These are phyloP conservation scores for Eonycteris spelaea DNA, from an alignment of 2,113 vertebrate species.

Conservation along the genomic window DNA sequence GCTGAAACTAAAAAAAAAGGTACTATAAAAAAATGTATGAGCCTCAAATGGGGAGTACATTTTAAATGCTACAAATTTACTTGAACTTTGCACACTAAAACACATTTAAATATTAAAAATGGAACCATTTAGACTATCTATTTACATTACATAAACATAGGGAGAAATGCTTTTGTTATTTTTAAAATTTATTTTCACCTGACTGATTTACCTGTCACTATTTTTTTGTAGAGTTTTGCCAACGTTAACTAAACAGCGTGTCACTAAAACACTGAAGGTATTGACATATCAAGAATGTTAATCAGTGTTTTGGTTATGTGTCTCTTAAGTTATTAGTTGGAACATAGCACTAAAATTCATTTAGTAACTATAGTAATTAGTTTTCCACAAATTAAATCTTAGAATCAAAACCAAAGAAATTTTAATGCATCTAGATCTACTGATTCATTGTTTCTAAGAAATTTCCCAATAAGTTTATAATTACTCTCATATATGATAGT, in stretches of 20 bases:
- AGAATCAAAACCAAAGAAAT: not conserved
- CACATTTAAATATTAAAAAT: not conserved
- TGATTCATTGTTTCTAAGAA: not conserved
- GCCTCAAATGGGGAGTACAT: not conserved
- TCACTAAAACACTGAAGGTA: not conserved
- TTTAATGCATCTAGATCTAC: not conserved
- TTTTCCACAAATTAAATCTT: not conserved
- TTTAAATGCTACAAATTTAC: not conserved
- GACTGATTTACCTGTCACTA: not conserved
- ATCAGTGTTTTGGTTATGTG: not conserved
- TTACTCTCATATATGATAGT: not conserved
- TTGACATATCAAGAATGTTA: not conserved
- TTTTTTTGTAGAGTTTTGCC: not conserved
- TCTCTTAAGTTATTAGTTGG: not conserved
- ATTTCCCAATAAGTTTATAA: not conserved
- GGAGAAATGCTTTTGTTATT: not conserved
- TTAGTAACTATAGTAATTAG: not conserved
- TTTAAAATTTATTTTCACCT: not conserved
- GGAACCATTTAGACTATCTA: not conserved
- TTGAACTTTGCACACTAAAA: not conserved
- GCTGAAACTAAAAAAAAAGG: not conserved
- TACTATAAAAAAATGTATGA: too few species aligned
- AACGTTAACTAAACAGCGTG: not conserved
- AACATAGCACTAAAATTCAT: not conserved
- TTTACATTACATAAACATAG: not conserved